A percentile compares a stretch with the other conserved stretches of the same genome.
phyloP scores from a whole-genome alignment of 2,797 vertebrate species.

The Sebastes minor region DNA sequence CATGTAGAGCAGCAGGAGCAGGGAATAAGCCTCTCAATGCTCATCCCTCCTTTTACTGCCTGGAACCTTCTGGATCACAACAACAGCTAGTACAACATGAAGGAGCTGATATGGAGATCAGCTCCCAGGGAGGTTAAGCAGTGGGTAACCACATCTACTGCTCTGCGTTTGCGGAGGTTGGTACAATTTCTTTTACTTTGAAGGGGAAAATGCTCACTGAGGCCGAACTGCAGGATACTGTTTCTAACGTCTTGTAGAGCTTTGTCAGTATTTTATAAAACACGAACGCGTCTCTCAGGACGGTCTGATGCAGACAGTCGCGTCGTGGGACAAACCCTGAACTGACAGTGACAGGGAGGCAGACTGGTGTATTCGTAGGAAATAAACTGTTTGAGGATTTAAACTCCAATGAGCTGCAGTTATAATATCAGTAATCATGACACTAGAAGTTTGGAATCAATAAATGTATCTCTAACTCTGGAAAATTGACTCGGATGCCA shows the following conservation, averaged over 20 bases:
- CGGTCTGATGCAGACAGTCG: not conserved
- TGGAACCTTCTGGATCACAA: constrained; percentile 57
- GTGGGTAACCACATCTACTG: constrained; percentile 18
- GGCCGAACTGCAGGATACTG: not conserved
- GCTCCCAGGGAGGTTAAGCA: constrained; percentile 48
- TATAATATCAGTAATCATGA: constrained; percentile 1
- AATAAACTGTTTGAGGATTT: constrained; percentile 1
- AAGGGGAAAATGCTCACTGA: constrained; percentile 15
- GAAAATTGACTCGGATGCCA: not conserved
- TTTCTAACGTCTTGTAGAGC: constrained; percentile 10
- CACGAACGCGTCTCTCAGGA: constrained; percentile 9
- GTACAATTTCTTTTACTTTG: constrained; percentile 9
- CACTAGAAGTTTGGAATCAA: not conserved
- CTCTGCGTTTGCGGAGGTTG: not conserved
- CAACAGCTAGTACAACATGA: constrained; percentile 51
- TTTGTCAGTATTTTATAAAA: constrained; percentile 17
- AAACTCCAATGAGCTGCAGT: not conserved
- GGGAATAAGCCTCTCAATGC: constrained; percentile 50
- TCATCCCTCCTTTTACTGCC: constrained; percentile 41
- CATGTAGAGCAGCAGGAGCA: constrained; percentile 43
- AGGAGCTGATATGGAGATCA: constrained; percentile 55
- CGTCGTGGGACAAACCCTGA: constrained; percentile 11
- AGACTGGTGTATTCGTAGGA: not conserved
- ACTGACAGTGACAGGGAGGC: constrained; percentile 3
- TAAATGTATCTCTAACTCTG: not conserved